Conservation (phyloP, 1,140 invertebrate species). For the Popillia japonica region DNA sequence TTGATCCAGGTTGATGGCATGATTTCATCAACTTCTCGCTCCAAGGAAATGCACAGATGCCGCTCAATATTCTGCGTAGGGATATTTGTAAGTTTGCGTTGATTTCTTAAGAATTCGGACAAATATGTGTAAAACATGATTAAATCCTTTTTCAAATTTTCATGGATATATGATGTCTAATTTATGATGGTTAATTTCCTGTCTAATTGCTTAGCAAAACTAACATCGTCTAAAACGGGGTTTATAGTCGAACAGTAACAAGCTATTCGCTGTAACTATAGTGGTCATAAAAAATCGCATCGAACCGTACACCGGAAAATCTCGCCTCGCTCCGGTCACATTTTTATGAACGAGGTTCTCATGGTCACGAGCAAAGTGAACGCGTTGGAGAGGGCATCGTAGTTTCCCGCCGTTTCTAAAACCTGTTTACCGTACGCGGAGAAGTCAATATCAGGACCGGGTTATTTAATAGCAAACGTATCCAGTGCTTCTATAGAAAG, state of each 20-base stretch:
- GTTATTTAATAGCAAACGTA: not conserved
- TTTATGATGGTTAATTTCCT: too few species aligned
- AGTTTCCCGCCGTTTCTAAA: conserved; percentile 13
- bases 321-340: not conserved
- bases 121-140: too few species aligned
- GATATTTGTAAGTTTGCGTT: too few species aligned
- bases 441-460: not conserved
- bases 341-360: not conserved
- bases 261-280: not conserved
- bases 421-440: not conserved
- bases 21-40: too few species aligned
- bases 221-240: too few species aligned
- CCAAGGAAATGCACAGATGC: too few species aligned
- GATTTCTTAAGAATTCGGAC: too few species aligned
- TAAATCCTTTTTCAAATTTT: too few species aligned
- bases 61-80: too few species aligned
- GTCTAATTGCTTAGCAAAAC: too few species aligned
- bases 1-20: too few species aligned
- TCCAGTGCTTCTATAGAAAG: not conserved
- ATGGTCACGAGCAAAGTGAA: not conserved
- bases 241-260: not conserved
- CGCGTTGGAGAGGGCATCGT: not conserved
- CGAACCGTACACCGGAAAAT: not conserved
- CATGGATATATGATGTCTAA: too few species aligned
- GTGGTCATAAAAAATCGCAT: not conserved